Conservation (phyloP, 2,113 vertebrate species). For the Phalacrocorax carbo region DNA sequence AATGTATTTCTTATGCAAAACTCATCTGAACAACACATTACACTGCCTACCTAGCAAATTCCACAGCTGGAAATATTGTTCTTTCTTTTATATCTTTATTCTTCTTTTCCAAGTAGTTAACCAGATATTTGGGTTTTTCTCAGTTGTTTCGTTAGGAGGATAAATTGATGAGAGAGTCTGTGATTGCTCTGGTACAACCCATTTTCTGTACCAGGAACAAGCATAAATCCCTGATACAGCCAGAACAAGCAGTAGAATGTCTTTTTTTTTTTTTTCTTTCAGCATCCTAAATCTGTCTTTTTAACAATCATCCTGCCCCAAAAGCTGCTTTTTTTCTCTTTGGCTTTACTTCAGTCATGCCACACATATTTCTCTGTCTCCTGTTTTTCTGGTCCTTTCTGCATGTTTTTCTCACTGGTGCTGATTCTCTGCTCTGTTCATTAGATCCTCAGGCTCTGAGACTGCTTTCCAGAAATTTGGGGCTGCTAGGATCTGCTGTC, state of each 20-base stretch:
- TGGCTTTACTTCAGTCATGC: not conserved
- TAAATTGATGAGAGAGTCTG: slow-evolving; percentile 12
- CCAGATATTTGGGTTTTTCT: slow-evolving; percentile 44
- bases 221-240: not conserved
- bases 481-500: not conserved
- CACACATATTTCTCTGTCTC: not conserved
- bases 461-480: not conserved
- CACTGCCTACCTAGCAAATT: slow-evolving; percentile 29
- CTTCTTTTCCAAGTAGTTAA: slow-evolving; percentile 22
- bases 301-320: not conserved
- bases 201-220: not conserved
- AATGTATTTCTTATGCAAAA: slow-evolving; percentile 61
- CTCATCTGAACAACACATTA: slow-evolving; percentile 47
- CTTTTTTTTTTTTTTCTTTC: not conserved
- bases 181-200: not conserved
- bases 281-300: slow-evolving; percentile 18
- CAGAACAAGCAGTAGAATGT: not conserved
- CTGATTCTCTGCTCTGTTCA: not conserved
- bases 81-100: slow-evolving; percentile 8
- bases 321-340: not conserved
- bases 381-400: not conserved
- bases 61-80: slow-evolving; percentile 51
- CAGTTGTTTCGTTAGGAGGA: not conserved
- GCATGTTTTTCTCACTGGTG: not conserved
- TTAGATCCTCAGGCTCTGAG: not conserved